Evolutionary conservation across 2,113 vertebrate genomes (phyloP).

Genomic region (Oxygymnocypris stewartii): DNA sequence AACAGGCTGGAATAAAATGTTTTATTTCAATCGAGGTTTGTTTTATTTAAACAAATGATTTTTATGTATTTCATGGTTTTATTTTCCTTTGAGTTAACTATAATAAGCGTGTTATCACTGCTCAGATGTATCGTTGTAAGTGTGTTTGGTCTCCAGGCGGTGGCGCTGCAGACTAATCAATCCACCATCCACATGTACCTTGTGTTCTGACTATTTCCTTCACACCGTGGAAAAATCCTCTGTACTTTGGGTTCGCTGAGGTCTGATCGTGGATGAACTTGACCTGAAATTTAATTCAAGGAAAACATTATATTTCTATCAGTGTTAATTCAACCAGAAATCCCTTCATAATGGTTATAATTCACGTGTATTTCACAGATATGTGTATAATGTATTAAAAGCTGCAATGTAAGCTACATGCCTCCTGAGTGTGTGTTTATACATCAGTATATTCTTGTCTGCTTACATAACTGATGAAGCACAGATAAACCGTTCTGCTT

Average conservation of each 20-base stretch:
- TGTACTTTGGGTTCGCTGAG: slow-evolving; percentile 90
- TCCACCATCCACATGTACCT: slow-evolving; percentile 17
- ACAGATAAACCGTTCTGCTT: neutral
- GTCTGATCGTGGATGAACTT: slow-evolving; percentile 98
- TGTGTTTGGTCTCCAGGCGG: slow-evolving; percentile 10
- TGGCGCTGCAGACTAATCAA: neutral
- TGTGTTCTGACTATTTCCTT: slow-evolving; percentile 82
- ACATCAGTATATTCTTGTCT: neutral
- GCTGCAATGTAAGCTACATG: neutral
- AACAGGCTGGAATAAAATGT: neutral
- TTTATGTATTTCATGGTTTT: no score
- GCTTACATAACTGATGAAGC: neutral
- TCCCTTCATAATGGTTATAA: neutral
- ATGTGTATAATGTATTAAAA: neutral
- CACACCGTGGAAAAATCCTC: slow-evolving; percentile 92
- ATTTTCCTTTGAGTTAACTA: no score
- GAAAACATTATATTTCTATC: neutral
- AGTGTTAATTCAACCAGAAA: neutral
- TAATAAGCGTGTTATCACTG: neutral
- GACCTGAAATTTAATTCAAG: slow-evolving; percentile 73
- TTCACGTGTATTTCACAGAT: neutral
- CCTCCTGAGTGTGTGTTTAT: neutral
- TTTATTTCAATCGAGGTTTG: no score
- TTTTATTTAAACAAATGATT: no score
- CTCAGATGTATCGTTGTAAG: neutral